Evolutionary conservation across 2,888 invertebrate species (phyloP).

Genomic region (Drosophila niveifrons): DNA sequence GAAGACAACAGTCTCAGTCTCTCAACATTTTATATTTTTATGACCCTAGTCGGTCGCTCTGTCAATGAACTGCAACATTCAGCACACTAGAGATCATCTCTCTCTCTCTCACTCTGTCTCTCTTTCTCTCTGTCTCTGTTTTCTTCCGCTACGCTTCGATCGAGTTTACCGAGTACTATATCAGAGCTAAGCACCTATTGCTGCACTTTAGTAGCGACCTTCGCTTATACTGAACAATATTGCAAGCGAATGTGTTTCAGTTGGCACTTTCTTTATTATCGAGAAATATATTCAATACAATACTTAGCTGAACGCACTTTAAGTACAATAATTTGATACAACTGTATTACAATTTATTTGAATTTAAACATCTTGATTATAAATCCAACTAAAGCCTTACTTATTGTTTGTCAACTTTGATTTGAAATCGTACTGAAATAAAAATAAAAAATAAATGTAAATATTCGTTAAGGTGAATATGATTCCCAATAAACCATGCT

Average conservation of each 20-base stretch:
- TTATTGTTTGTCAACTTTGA: too few species aligned
- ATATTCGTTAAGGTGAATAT: too few species aligned
- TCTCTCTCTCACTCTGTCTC: neutral
- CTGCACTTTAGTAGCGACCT: neutral
- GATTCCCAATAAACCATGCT: too few species aligned
- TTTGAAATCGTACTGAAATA: too few species aligned
- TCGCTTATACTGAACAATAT: neutral
- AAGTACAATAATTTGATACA: too few species aligned
- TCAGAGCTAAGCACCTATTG: neutral
- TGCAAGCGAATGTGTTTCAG: neutral
- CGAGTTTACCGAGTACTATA: neutral
- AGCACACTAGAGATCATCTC: neutral
- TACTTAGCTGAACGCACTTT: neutral
- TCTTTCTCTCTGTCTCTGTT: neutral
- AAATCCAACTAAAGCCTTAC: too few species aligned
- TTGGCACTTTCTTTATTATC: neutral
- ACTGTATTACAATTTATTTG: too few species aligned
- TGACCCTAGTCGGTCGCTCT: neutral
- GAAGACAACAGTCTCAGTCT: neutral
- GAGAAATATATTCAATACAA: too few species aligned
- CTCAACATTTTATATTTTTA: neutral
- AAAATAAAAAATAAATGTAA: too few species aligned
- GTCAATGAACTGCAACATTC: constrained; percentile 2
- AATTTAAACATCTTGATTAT: too few species aligned
- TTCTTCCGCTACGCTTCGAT: neutral